A percentile compares a stretch with the other conserved stretches of the same genome.
These are phyloP conservation scores for Nemoura dubitans DNA, from an alignment of 2,888 invertebrate genomes.

Conservation along the genomic window DNA sequence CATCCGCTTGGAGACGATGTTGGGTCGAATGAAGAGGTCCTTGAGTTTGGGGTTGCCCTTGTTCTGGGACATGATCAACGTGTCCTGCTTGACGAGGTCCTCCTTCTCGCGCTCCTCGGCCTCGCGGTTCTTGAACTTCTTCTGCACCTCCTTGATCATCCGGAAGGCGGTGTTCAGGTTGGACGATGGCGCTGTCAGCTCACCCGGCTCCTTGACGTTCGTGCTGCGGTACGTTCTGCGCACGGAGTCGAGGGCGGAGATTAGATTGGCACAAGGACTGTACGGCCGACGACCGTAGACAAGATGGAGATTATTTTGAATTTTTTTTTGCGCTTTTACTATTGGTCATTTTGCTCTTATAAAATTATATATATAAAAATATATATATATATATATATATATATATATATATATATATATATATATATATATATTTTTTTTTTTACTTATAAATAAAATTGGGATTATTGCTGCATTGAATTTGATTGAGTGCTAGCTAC, in stretches of 20 bases:
- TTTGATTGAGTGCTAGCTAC: no score
- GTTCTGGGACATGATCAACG: constrained; percentile 89
- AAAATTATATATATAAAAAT: no score
- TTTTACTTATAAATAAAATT: no score
- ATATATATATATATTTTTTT: no score
- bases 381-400: no score
- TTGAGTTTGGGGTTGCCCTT: constrained; percentile 98
- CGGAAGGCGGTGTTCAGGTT: constrained; percentile 97
- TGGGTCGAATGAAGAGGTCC: constrained; percentile 98
- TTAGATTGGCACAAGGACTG: not conserved
- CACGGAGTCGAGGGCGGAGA: not conserved
- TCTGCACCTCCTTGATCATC: constrained; percentile 98
- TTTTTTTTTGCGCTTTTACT: no score
- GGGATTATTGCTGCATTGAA: no score
- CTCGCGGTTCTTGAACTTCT: constrained; percentile 97
- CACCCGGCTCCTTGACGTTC: constrained; percentile 97
- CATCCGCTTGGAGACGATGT: constrained; percentile 96
- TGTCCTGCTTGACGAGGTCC: constrained; percentile 98
- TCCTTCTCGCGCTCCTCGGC: constrained; percentile 99
- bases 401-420: no score
- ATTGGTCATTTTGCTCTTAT: no score
- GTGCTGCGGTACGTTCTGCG: constrained; percentile 92
- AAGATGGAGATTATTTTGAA: not conserved
- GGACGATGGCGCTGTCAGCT: constrained; percentile 90
- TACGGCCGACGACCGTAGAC: not conserved